These are phyloP conservation scores for Papilio gigon DNA, from an alignment of 2,888 invertebrate genomes.

Conservation along the genomic window DNA sequence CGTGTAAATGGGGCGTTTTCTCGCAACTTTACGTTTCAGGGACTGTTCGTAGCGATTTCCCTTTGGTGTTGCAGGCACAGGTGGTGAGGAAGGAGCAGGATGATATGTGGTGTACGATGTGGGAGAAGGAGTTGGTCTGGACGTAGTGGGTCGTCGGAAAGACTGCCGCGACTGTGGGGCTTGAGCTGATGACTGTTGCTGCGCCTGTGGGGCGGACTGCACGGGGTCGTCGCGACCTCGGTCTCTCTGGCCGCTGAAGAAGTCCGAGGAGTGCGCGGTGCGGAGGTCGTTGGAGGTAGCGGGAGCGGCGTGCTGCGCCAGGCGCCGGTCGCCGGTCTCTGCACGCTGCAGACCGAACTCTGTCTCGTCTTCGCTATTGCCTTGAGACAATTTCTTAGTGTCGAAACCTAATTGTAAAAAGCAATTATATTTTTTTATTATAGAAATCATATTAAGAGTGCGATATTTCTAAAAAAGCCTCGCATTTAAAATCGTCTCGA, in stretches of 20 bases:
- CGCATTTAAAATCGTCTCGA: neutral
- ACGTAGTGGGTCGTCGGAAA: conserved; percentile 73
- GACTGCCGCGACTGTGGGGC: conserved; percentile 56
- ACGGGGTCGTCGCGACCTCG: conserved; percentile 72
- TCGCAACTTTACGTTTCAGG: conserved; percentile 69
- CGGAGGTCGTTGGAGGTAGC: conserved; percentile 85
- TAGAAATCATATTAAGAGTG: neutral
- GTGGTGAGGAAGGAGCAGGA: conserved; percentile 52
- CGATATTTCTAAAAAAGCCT: conserved; percentile 15
- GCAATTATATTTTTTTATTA: conserved; percentile 16
- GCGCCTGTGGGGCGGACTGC: conserved; percentile 45
- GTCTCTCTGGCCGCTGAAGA: conserved; percentile 84
- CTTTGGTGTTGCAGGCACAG: conserved; percentile 48
- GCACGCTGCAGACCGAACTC: conserved; percentile 88
- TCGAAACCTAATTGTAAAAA: conserved; percentile 79
- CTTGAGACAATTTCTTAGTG: conserved; percentile 81
- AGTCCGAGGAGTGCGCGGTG: conserved; percentile 88
- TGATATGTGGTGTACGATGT: conserved; percentile 54
- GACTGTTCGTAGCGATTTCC: conserved; percentile 59
- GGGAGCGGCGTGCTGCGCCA: conserved; percentile 59
- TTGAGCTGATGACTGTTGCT: conserved; percentile 46
- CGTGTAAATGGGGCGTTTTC: conserved; percentile 70
- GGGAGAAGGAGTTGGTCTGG: conserved; percentile 63
- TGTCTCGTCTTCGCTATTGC: conserved; percentile 85
- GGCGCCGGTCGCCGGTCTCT: conserved; percentile 83